Conservation (phyloP, 2,113 vertebrate species). For the Heterotilapia buettikoferi region DNA sequence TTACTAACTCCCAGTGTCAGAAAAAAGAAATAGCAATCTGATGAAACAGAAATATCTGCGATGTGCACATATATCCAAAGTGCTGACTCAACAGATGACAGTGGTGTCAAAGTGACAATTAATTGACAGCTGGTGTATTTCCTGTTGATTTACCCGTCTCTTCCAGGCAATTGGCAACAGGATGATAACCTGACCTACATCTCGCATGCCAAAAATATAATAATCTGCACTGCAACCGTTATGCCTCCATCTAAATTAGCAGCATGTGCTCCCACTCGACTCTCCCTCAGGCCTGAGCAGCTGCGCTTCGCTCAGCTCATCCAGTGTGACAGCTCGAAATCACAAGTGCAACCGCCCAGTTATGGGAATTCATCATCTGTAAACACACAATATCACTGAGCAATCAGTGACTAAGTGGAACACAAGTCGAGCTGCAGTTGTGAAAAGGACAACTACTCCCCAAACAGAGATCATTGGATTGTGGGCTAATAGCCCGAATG, state of each 20-base stretch:
- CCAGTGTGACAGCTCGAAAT: slow-evolving; percentile 58
- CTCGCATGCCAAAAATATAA: slow-evolving; percentile 70
- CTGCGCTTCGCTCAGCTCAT: slow-evolving; percentile 71
- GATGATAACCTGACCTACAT: slow-evolving; percentile 77
- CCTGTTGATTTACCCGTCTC: slow-evolving; percentile 77
- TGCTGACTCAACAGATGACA: background rate
- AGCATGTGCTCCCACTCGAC: slow-evolving; percentile 60
- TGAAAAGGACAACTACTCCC: slow-evolving; percentile 39
- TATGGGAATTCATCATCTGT: slow-evolving; percentile 41
- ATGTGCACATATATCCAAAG: background rate
- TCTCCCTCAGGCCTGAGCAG: slow-evolving; percentile 65
- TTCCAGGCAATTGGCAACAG: slow-evolving; percentile 63
- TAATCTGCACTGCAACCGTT: slow-evolving; percentile 62
- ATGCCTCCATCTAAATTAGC: slow-evolving; percentile 70
- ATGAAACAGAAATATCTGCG: background rate
- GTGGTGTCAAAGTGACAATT: background rate
- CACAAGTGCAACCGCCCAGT: slow-evolving; percentile 48
- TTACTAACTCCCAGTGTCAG: background rate
- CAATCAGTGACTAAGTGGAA: slow-evolving; percentile 38
- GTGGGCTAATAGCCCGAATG: slow-evolving; percentile 34
- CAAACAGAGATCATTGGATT: slow-evolving; percentile 23
- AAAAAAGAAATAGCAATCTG: background rate
- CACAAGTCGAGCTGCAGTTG: slow-evolving; percentile 5
- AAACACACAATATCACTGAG: slow-evolving; percentile 52
- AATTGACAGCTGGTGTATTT: slow-evolving; percentile 57